phyloP scores from a whole-genome alignment of 2,797 vertebrate genomes.

The Avahi laniger region DNA sequence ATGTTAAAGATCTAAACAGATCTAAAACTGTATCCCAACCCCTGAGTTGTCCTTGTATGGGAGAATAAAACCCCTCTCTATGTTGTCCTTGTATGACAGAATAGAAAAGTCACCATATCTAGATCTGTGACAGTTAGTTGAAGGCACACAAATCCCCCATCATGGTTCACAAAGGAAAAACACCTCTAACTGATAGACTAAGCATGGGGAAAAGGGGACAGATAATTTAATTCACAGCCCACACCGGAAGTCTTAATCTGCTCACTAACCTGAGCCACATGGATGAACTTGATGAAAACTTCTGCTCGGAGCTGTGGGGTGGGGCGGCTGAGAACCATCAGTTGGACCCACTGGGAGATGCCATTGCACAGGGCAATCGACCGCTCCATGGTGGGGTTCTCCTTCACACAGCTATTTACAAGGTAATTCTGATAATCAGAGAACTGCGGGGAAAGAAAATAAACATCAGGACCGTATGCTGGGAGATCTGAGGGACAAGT shows the following conservation, averaged over 20 bases:
- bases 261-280: constrained; percentile 92
- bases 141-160: neutral
- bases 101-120: neutral
- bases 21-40: neutral
- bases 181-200: neutral
- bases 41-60: neutral
- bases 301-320: constrained; percentile 96
- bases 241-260: neutral
- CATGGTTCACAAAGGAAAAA: neutral
- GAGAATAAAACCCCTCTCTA: neutral
- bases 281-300: constrained; percentile 97
- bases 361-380: constrained; percentile 96
- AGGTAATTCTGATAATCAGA: constrained; percentile 96
- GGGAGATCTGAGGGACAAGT: neutral
- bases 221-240: neutral
- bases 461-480: neutral
- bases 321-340: constrained; percentile 97
- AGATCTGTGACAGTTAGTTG: neutral
- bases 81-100: neutral
- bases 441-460: constrained; percentile 82
- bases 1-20: neutral
- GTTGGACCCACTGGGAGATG: constrained; percentile 97
- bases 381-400: constrained; percentile 96
- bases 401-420: constrained; percentile 93
- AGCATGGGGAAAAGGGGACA: no score